These are phyloP conservation scores for Achatina immaculata DNA, from an alignment of 1,140 invertebrate species.

Conservation along the genomic window DNA sequence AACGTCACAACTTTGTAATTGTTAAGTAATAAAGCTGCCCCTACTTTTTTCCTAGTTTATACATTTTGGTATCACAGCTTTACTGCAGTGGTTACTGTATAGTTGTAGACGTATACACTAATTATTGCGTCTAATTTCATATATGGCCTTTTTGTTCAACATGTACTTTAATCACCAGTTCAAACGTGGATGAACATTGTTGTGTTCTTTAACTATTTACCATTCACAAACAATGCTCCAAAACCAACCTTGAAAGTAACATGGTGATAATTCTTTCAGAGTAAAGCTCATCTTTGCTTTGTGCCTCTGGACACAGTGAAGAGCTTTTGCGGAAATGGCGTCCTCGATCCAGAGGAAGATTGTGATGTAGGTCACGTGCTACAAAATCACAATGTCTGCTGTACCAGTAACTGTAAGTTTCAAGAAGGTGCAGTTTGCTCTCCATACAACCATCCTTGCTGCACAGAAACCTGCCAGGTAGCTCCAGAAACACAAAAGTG, in stretches of 20 bases:
- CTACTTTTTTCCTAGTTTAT: too few relatives aligned
- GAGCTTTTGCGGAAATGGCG: neutral
- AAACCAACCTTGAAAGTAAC: too few relatives aligned
- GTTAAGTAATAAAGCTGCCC: too few relatives aligned
- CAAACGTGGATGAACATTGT: neutral
- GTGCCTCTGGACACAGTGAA: neutral
- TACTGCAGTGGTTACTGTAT: too few relatives aligned
- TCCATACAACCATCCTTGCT: neutral
- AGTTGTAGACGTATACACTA: too few relatives aligned
- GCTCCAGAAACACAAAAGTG: conserved; percentile 6
- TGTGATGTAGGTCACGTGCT: neutral
- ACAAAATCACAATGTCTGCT: neutral
- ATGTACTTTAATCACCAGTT: neutral
- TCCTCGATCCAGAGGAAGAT: neutral
- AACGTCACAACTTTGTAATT: too few relatives aligned
- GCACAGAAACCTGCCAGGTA: neutral
- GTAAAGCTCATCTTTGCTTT: neutral
- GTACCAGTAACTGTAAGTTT: neutral
- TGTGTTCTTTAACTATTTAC: neutral
- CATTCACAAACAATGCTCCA: neutral
- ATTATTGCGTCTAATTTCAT: too few relatives aligned
- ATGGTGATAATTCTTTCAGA: neutral
- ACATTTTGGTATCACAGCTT: too few relatives aligned
- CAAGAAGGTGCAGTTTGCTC: neutral
- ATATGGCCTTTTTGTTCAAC: too few relatives aligned